phyloP scores from a whole-genome alignment of 92 coral and sea anemone genomes.

The Diadumene lineata region DNA sequence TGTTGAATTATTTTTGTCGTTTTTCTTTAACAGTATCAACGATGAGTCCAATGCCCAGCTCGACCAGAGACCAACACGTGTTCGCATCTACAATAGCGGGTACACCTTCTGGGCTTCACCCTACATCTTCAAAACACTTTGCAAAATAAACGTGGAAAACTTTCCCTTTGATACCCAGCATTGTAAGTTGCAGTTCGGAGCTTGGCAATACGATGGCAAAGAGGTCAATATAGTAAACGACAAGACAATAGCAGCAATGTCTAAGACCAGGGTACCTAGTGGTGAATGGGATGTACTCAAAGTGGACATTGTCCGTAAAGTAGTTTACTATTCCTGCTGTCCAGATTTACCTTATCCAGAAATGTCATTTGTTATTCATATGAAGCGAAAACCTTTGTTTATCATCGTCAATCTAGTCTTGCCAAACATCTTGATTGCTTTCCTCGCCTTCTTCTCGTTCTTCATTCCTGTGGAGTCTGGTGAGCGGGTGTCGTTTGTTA shows the following conservation, averaged over 20 bases:
- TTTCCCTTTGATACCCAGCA: constrained; percentile 57
- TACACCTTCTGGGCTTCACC: constrained; percentile 40
- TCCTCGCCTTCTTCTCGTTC: constrained; percentile 64
- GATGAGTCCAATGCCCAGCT: constrained; percentile 55
- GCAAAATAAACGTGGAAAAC: constrained; percentile 53
- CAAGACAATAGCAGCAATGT: constrained; percentile 32
- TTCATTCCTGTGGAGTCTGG: constrained; percentile 68
- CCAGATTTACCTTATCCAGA: constrained; percentile 52
- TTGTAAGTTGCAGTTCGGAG: constrained; percentile 49
- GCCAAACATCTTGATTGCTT: constrained; percentile 57
- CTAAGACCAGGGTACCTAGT: constrained; percentile 41
- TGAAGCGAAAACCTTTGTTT: constrained; percentile 53
- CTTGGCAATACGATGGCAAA: constrained; percentile 52
- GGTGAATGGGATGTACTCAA: constrained; percentile 61
- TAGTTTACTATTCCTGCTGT: constrained; percentile 24
- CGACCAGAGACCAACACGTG: constrained; percentile 52
- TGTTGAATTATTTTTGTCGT: not conserved
- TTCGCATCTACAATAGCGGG: constrained; percentile 29
- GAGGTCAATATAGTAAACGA: constrained; percentile 42
- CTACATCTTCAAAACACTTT: constrained; percentile 48
- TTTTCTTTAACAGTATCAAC: constrained; percentile 31
- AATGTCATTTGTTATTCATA: constrained; percentile 41
- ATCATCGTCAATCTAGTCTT: constrained; percentile 48
- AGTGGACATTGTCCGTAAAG: constrained; percentile 33
- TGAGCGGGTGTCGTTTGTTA: constrained; percentile 59